A percentile compares a stretch with the other conserved stretches of the same genome.
Evolutionary conservation across 2,888 invertebrate species (phyloP).

Genomic region (Dryobota labecula): DNA sequence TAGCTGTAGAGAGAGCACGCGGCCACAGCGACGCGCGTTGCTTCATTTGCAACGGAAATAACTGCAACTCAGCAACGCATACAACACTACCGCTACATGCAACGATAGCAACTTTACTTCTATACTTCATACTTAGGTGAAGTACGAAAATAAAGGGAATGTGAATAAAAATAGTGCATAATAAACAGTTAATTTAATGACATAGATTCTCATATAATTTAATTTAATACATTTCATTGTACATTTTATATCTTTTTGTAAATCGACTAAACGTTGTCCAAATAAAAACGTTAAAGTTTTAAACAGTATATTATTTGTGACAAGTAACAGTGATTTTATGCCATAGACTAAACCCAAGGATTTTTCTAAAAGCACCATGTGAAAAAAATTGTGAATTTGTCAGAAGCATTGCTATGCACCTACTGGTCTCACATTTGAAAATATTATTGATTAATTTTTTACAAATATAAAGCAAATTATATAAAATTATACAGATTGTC

Average conservation of each 20-base stretch:
- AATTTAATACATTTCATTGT: conserved; percentile 49
- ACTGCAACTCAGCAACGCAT: conserved; percentile 79
- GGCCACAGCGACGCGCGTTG: conserved; percentile 88
- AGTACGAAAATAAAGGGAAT: conserved; percentile 40
- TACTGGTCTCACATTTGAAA: background rate
- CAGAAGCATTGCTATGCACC: background rate
- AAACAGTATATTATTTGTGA: conserved; percentile 26
- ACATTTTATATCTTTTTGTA: conserved; percentile 52
- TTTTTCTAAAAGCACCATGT: conserved; percentile 44
- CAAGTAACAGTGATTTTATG: background rate
- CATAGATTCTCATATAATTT: conserved; percentile 52
- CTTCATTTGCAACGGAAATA: conserved; percentile 81
- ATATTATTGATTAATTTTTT: background rate
- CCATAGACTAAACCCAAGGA: background rate
- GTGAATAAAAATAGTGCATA: conserved; percentile 39
- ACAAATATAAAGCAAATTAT: conserved; percentile 10
- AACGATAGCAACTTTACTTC: conserved; percentile 59
- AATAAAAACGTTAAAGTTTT: conserved; percentile 35
- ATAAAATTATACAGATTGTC: background rate
- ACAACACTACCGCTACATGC: conserved; percentile 60
- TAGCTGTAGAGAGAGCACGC: conserved; percentile 84
- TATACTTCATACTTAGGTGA: conserved; percentile 79
- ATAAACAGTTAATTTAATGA: conserved; percentile 62
- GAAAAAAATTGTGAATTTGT: conserved; percentile 11
- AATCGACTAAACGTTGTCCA: conserved; percentile 21